Evolutionary conservation across 2,888 invertebrate genomes (phyloP), one percentile per base, ranked within the genome.

Genomic region (Hydraecia micacea): DNA sequence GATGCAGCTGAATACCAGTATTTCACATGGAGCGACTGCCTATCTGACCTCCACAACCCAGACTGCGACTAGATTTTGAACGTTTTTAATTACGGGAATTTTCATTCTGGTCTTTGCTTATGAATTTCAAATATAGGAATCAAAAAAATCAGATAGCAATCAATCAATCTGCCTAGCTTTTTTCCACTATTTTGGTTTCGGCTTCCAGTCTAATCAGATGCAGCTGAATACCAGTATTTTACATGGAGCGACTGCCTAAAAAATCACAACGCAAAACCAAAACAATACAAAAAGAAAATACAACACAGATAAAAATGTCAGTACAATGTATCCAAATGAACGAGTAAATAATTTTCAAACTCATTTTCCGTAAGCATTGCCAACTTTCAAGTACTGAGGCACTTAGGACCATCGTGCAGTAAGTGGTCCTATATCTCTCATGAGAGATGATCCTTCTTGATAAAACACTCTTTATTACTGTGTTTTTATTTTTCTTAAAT

Each of bases 401-500:
- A 77, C 73, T 86, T 67, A 73, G 58, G 36, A 73, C 39, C 55
- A 73, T 42, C 8, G 63, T 72, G 9, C 32, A 11, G n/a, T 81
- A 83, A 83, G 71, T 83, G 73, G 73, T 68, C 46, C 46, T 46
- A 58, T 71, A 82, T 71, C 28, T 66, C 72, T 55, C 36, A 46
- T 68, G 77, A 83, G 28, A n/a, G 73, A 86, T 62, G 60, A 52
- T 36, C 60, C 39, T 74, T 62, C 15, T 70, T 63, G 25, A n/a
- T 66, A 49, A 28, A 60, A 66, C 58, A 81, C 42, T 52, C 28
- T 11, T 63, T 73, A 55, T 49, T 49, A 75, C 36, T 21, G 25
- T 79, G 60, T 79, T 84, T 84, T 75, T 86, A 79, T 84, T 67
- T 84, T 71, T 62, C 75, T 65, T 73, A 73, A 72, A 86, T 74